Conservation (phyloP, 2,797 vertebrate species). For the Tragelaphus oryx region DNA sequence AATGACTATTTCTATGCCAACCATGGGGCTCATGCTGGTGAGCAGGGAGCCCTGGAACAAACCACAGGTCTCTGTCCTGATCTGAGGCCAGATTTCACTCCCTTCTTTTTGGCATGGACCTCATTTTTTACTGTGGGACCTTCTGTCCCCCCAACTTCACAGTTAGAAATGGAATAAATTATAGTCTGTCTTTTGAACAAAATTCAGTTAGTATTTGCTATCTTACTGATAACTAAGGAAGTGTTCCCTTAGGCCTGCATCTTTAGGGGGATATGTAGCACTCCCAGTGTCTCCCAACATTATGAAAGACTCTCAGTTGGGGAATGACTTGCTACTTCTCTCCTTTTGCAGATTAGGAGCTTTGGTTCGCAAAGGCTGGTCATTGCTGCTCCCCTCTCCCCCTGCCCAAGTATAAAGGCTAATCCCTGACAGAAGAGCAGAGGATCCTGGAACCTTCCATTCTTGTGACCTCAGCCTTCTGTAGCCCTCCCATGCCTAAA, state of each 20-base stretch:
- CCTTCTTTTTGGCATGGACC: not conserved
- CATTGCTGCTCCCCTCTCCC: not conserved
- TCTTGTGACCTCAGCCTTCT: not conserved
- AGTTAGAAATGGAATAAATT: not conserved
- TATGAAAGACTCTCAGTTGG: not conserved
- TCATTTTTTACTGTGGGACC: not conserved
- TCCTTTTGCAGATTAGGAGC: not conserved
- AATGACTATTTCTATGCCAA: not conserved
- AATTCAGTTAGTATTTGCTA: not conserved
- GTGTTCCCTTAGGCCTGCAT: not conserved
- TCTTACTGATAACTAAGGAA: not conserved
- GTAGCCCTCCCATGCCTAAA: not conserved
- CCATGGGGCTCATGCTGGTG: not conserved
- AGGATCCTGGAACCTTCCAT: not conserved
- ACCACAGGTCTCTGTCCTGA: not conserved
- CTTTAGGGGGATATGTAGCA: not conserved
- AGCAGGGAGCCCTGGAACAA: not conserved
- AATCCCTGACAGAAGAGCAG: not conserved
- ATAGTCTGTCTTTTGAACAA: not conserved
- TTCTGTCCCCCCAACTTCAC: not conserved
- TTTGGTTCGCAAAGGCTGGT: not conserved
- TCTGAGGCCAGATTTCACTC: not conserved
- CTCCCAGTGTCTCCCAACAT: not conserved
- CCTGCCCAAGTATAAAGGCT: not conserved
- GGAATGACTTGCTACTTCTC: not conserved